A percentile compares a stretch with the other conserved stretches of the same genome.
Evolutionary conservation across 1,140 invertebrate species (phyloP).

Genomic region (Aphaenogaster ashmeadi): DNA sequence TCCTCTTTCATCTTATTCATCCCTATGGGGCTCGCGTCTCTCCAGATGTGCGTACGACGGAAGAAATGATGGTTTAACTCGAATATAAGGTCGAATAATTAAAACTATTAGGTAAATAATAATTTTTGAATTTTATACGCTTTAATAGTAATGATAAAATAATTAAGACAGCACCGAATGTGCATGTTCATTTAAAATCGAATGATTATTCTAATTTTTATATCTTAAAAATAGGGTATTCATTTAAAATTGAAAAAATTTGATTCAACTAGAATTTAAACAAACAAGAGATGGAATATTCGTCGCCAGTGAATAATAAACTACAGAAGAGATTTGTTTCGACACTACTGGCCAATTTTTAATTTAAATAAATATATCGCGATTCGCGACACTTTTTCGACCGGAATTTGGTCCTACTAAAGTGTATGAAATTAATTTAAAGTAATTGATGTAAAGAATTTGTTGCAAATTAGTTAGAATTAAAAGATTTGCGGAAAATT

Average conservation of each 20-base stretch:
- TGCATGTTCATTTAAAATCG: not conserved
- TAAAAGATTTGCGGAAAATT: not conserved
- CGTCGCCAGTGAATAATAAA: too few relatives aligned
- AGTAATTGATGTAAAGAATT: too few relatives aligned
- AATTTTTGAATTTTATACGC: not conserved
- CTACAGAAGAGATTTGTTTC: too few relatives aligned
- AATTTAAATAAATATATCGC: too few relatives aligned
- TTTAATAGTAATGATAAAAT: not conserved
- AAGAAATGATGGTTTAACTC: constrained; percentile 24
- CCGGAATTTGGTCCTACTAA: too few relatives aligned
- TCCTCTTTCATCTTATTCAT: constrained; percentile 30
- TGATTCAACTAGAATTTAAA: not conserved
- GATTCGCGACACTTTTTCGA: too few relatives aligned
- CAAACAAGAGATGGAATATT: too few relatives aligned
- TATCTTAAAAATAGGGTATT: not conserved
- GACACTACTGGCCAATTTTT: too few relatives aligned
- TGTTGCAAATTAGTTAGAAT: not conserved
- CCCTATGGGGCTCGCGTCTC: not conserved
- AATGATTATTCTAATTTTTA: not conserved
- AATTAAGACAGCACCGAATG: not conserved
- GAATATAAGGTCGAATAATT: not conserved
- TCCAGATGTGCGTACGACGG: not conserved
- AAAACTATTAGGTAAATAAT: not conserved
- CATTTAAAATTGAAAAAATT: not conserved
- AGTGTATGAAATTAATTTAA: too few relatives aligned